Base-by-base conservation (phyloP, 2,888 invertebrate species). In the Acronicta psi region DNA sequence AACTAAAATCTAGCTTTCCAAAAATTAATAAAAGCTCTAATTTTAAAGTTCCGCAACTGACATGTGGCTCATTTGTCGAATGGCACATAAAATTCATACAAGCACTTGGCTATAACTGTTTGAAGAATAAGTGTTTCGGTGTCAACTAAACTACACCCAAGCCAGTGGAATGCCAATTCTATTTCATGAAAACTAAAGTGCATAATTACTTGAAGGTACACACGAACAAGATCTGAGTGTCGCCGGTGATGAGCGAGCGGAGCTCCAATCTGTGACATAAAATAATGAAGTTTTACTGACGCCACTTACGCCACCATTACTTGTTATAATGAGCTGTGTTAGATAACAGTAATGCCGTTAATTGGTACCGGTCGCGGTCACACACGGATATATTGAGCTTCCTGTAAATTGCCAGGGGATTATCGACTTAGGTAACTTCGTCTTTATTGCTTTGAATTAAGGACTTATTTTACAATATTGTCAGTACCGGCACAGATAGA, bases 331-430 rank as follows among this genome's bases (percentile, higher is more conserved):
- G 88, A 89, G 85, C 79, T 78, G 73, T 78, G 76, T 82, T 75
- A 84, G 90, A 91, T 91, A 90, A 86, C 76, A 79, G 81, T 88
- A 88, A 91, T 88, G 86, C 83, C 84, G 85, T 88, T 91, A 91
- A 92, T 91, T 91, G 79, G 65, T 65, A 62, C 65, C 61, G 56
- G 64, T 75, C 68, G 54, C 45, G 55, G 54, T 74, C 60, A 64
- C 60, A 69, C 43, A 43, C 43, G 60, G 57, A 63, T 60, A 54
- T 54, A 55, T 50, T 55, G 20, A 40, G 57, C 49, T 59, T 62
- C 59, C 45, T 52, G 41, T 42, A 49, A 49, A 51, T 53, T 50
- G 31, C 7, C 34, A 31, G 18, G 42, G 45, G 75, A 69, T 69
- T 40, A 55, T 25, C 49, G 42, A 57, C 34, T 44, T 37, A 37